A percentile compares a stretch with the other conserved stretches of the same genome.
Conservation (phyloP, 2,113 vertebrate genomes). For the Gnathonemus longibarbis region DNA sequence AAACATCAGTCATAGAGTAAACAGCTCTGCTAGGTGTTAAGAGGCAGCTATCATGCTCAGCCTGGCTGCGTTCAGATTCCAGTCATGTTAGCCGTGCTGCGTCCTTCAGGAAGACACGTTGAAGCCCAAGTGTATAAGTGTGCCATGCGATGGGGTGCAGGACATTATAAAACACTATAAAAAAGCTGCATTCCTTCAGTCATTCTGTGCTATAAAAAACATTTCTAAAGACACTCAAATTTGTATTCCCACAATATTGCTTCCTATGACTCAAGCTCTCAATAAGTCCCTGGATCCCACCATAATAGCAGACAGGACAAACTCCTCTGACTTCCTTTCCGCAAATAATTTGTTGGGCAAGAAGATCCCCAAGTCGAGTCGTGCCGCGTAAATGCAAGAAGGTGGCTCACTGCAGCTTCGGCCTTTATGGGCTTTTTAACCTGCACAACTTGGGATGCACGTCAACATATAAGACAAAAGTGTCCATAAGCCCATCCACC, state of each 20-base stretch:
- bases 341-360: background rate
- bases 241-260: background rate
- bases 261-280: background rate
- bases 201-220: background rate
- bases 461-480: background rate
- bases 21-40: background rate
- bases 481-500: background rate
- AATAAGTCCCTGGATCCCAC: background rate
- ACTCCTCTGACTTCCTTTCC: background rate
- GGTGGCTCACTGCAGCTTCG: background rate
- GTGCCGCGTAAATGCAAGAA: background rate
- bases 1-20: slow-evolving; percentile 1
- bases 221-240: background rate
- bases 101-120: background rate
- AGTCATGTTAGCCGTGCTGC: background rate
- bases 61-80: background rate
- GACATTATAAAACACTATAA: background rate
- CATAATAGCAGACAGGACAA: background rate
- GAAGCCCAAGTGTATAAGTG: background rate
- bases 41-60: background rate
- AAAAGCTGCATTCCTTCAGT: background rate
- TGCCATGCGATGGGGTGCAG: background rate
- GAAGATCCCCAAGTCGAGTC: background rate
- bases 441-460: background rate
- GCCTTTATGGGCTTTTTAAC: background rate